Percentiles rank a stretch among this genome's conserved stretches.
Evolutionary conservation across 2,113 vertebrate species (phyloP).

Genomic region (rat (Rattus norvegicus)): GRCr8 NC_086039.1:130793001-130793500

Average conservation of each 20-base stretch:
- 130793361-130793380: conserved; percentile 73
- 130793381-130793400: conserved; percentile 77
- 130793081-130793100: background rate
- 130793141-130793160: conserved; percentile 29
- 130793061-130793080: background rate
- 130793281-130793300: conserved; percentile 72
- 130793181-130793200: background rate
- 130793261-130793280: background rate
- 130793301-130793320: conserved; percentile 58
- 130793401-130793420: conserved; percentile 82
- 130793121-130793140: conserved; percentile 4
- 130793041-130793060: background rate
- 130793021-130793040: background rate
- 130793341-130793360: conserved; percentile 62
- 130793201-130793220: background rate
- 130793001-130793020: conserved; percentile 4
- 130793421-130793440: conserved; percentile 78
- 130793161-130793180: background rate
- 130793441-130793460: conserved; percentile 86
- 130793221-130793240: conserved; percentile 9
- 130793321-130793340: conserved; percentile 61
- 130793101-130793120: background rate
- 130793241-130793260: conserved; percentile 51
- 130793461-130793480: conserved; percentile 80
- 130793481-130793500: conserved; percentile 86